Percentiles rank a stretch among this genome's conserved stretches.
These are phyloP conservation scores for Eurois occulta DNA, from an alignment of 2,888 invertebrate species.

Conservation along the genomic window DNA sequence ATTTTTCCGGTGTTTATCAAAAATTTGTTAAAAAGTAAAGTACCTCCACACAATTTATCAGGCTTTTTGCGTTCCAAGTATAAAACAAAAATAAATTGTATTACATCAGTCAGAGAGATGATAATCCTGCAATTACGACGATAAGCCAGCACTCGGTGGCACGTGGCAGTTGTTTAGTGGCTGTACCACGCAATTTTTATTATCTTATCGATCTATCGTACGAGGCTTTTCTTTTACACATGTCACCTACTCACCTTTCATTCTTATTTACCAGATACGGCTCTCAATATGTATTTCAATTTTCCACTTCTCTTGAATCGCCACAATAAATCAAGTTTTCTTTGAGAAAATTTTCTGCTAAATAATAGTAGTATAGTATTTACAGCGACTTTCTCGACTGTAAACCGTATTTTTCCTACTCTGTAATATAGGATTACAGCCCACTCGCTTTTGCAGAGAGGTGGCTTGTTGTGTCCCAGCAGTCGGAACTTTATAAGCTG, in stretches of 20 bases:
- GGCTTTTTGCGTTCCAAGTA: conserved; percentile 5
- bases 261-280: background rate
- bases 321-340: background rate
- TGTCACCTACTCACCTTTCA: background rate
- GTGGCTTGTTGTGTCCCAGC: background rate
- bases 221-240: conserved; percentile 11
- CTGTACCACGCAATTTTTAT: conserved; percentile 2
- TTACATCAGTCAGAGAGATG: conserved; percentile 29
- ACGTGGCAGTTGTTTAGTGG: background rate
- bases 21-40: background rate
- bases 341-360: background rate
- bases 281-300: background rate
- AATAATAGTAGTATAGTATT: too few species aligned
- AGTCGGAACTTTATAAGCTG: background rate
- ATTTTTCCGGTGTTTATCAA: background rate
- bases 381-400: background rate
- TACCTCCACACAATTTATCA: background rate
- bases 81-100: conserved; percentile 9
- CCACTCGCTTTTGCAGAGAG: background rate
- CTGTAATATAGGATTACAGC: background rate
- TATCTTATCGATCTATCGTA: conserved; percentile 36
- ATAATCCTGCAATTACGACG: conserved; percentile 32
- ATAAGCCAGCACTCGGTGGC: conserved; percentile 21
- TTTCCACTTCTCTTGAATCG: background rate
- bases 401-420: background rate